Evolutionary conservation across 2,888 invertebrate genomes (phyloP), one percentile per base, ranked within the genome.

Genomic region (Trissolcus japonicus): DNA sequence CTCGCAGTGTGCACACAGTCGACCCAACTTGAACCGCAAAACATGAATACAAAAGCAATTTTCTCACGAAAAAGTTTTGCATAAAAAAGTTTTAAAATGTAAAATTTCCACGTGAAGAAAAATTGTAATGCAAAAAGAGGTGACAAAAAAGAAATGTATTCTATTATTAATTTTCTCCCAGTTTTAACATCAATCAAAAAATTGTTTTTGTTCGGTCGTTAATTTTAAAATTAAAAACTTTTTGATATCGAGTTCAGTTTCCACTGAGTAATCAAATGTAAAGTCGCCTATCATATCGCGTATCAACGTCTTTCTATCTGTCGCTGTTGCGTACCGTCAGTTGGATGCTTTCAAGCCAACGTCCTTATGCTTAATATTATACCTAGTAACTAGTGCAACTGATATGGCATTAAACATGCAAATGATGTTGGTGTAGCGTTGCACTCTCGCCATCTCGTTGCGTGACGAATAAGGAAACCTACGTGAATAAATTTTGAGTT

Each of bases 401-500:
- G 83, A 83, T 83, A 83, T 72, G 76, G 77, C 82, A 82, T 86
- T 83, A 84, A 85, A 82, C 80, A 87, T 87, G 86, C 85, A 86
- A 87, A 86, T 86, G 82, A 80, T 73, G 73, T 68, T 65, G 77
- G 83, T 83, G 82, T 84, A 84, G 82, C 82, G 82, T 84, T 85
- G 81, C 83, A 73, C 69, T 72, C 76, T 72, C 56, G 72, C 67
- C 57, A 72, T 76, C 71, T 57, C 50, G 54, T 65, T 50, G 80
- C 82, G 83, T 83, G 85, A 87, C 69, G 68, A 75, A 71, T 63
- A 76, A 80, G 75, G 74, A 55, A n/a, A 79, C 79, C 81, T 19
- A 80, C 81, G 83, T 83, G 84, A 86, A 86, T 86, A 86, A 84
- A 86, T 87, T 86, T 84, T 82, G 82, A 82, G 81, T 83, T 87